phyloP scores from a whole-genome alignment of 1,140 invertebrate species.

The Solenopsis fugax region DNA sequence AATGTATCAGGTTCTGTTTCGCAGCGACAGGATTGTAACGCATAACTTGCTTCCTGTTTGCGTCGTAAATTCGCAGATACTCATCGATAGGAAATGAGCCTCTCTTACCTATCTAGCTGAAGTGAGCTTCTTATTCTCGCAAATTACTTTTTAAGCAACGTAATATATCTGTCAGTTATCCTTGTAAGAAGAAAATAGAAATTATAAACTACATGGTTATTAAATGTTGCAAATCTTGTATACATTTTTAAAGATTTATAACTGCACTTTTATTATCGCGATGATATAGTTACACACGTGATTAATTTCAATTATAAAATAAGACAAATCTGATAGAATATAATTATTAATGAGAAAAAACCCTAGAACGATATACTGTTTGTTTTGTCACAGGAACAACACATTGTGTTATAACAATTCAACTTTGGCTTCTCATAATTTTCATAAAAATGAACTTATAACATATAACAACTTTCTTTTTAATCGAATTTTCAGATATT shows the following conservation, averaged over 20 bases:
- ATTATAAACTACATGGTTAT: neutral
- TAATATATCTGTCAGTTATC: neutral
- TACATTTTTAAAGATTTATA: neutral
- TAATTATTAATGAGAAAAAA: conserved; percentile 13
- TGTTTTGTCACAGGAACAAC: too few relatives aligned
- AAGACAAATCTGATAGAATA: too few relatives aligned
- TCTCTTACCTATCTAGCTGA: neutral
- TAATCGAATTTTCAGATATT: too few relatives aligned
- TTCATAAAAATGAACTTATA: too few relatives aligned
- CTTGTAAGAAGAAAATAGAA: neutral
- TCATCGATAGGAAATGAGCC: conserved; percentile 28
- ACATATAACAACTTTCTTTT: too few relatives aligned
- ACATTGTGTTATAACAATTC: too few relatives aligned
- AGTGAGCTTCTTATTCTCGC: neutral
- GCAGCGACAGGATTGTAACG: conserved; percentile 4
- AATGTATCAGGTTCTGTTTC: conserved; percentile 33
- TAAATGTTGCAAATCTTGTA: neutral
- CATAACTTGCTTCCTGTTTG: conserved; percentile 7
- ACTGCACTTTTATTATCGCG: neutral
- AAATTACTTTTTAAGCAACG: conserved; percentile 24
- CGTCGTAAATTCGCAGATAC: conserved; percentile 33
- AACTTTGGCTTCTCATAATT: too few relatives aligned
- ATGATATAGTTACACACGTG: neutral
- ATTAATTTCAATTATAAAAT: neutral
- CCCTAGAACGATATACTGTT: too few relatives aligned